Evolutionary conservation across 1,140 invertebrate genomes (phyloP), one percentile per base, ranked within the genome.

Genomic region (Scaptomyza graminum): DNA sequence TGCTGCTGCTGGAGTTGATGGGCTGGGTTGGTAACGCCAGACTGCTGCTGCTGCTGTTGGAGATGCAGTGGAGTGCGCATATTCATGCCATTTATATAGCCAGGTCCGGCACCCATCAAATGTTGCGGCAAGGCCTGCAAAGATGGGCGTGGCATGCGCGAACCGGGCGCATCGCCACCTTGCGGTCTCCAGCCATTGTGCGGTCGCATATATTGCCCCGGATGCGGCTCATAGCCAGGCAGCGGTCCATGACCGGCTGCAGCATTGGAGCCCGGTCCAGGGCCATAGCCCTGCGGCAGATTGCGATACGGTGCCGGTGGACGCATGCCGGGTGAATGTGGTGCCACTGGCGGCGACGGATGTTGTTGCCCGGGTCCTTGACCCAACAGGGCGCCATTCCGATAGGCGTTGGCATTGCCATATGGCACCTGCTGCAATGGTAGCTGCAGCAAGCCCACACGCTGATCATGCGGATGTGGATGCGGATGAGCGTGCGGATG

Each of bases 161-260:
- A 61, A 8, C 61, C 69, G 22, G 73, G 61, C 41, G 54, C 59
- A 49, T 76, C 83, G 0, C 71, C 67, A 0, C 71, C 67, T 62
- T 88, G 83, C 18, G 82, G 78, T 37, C 82, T 71, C 82, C 82
- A 87, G 44, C 82, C 82, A 13, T 87, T 87, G 47, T 88, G 83
- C 12, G 84, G 76, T 6, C 83, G 74, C 69, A 83, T 88, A 13
- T 79, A 88, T 49, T 76, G 84, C 34, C 39, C 66, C 37, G 49
- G 64, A 63, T 77, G 82, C 34, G 60, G 76, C 12, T 8, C 65
- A 37, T 68, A 74, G 73, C 65, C 77, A 41, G 5, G 60, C 34
- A 54, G 12, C 15, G 49, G 66, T 9, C 44, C 46, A 8, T 59
- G 55, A 9, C 2, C 50, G 15, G 34, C 9, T 39, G 34, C 34